These are phyloP conservation scores for Caenorhabditis inopinata DNA, from an alignment of 1,140 invertebrate species.

Conservation along the genomic window DNA sequence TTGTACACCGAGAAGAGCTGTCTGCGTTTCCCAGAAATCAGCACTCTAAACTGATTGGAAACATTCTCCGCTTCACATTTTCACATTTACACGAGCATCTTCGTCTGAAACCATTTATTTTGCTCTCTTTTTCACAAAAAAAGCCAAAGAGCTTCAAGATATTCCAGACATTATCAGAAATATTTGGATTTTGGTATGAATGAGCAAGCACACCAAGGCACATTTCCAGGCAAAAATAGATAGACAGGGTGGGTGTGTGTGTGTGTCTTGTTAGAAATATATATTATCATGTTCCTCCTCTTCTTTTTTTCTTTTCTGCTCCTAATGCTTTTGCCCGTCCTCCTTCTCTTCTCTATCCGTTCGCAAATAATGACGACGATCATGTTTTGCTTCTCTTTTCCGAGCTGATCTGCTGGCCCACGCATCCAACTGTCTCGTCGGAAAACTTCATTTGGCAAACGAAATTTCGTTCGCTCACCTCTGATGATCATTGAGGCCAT, in stretches of 20 bases:
- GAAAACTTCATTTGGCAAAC: too few species aligned
- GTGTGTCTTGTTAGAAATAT: not conserved
- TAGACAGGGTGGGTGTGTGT: too few species aligned
- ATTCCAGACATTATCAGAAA: not conserved
- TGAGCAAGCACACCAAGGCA: too few species aligned
- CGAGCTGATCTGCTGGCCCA: too few species aligned
- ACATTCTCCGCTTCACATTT: not conserved
- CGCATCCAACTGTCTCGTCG: too few species aligned
- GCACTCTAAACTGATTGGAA: not conserved
- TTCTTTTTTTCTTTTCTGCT: not conserved
- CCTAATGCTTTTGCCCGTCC: not conserved
- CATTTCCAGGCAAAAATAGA: too few species aligned
- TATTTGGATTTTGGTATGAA: too few species aligned
- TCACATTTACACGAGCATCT: too few species aligned
- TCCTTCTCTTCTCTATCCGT: not conserved
- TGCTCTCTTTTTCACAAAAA: not conserved
- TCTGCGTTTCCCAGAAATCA: not conserved
- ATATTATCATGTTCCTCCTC: not conserved
- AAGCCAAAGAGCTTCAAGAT: too few species aligned
- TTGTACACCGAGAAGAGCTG: not conserved
- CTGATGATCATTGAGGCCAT: too few species aligned
- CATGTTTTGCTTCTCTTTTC: not conserved
- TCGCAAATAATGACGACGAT: slow-evolving; percentile 15
- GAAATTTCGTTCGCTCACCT: too few species aligned
- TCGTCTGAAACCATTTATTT: not conserved